phyloP scores from a whole-genome alignment of 64 coral and sea anemone species.

The Pocillopora damicornis region DNA sequence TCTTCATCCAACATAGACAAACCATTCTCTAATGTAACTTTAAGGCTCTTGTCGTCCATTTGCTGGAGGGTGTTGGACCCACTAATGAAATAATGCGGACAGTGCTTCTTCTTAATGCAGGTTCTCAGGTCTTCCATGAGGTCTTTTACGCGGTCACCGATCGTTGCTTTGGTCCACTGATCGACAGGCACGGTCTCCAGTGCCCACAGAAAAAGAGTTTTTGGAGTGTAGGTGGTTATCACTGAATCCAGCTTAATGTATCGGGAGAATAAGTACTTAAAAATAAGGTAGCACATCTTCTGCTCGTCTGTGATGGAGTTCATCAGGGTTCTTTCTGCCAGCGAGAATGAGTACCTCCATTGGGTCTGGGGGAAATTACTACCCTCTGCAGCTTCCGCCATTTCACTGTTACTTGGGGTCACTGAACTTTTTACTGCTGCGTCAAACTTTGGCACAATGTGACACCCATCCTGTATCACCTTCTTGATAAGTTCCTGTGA shows the following conservation, averaged over 20 bases:
- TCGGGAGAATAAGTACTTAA: slow-evolving; percentile 42
- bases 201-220: slow-evolving; percentile 48
- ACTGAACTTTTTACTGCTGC: not conserved
- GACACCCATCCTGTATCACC: slow-evolving; percentile 42
- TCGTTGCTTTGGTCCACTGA: slow-evolving; percentile 19
- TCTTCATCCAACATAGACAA: slow-evolving; percentile 45
- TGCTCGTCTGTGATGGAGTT: slow-evolving; percentile 57
- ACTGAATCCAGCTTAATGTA: slow-evolving; percentile 39
- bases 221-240: slow-evolving; percentile 51
- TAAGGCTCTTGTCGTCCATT: slow-evolving; percentile 46
- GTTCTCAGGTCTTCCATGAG: slow-evolving; percentile 44
- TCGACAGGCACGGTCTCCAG: slow-evolving; percentile 41
- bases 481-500: slow-evolving; percentile 24
- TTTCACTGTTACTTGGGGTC: not conserved
- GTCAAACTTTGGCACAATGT: slow-evolving; percentile 59
- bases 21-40: slow-evolving; percentile 28
- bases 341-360: slow-evolving; percentile 55
- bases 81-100: slow-evolving; percentile 38
- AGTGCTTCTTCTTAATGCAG: slow-evolving; percentile 40
- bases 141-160: slow-evolving; percentile 47
- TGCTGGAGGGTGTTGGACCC: slow-evolving; percentile 43
- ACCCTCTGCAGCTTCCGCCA: not conserved
- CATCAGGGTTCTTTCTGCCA: slow-evolving; percentile 57
- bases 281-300: slow-evolving; percentile 56
- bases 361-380: not conserved